These are phyloP conservation scores for Coenobita brevimanus DNA, from an alignment of 1,140 invertebrate species.

Conservation along the genomic window DNA sequence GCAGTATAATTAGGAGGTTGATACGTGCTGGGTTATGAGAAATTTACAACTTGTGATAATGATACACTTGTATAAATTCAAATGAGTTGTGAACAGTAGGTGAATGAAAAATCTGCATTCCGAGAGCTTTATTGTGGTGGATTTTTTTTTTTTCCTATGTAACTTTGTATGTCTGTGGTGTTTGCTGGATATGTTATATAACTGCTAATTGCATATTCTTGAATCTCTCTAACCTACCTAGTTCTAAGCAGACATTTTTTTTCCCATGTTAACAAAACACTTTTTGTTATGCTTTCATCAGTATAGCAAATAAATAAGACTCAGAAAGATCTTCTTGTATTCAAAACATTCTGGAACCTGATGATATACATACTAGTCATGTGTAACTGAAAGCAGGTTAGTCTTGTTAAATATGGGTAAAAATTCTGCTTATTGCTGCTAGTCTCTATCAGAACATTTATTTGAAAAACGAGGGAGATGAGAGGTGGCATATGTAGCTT, in stretches of 20 bases:
- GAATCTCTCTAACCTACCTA: slow-evolving; percentile 45
- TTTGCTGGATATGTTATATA: slow-evolving; percentile 36
- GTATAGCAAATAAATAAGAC: no score
- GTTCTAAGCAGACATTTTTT: slow-evolving; percentile 46
- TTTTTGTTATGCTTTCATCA: not conserved
- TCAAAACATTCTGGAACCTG: no score
- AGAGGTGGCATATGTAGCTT: slow-evolving; percentile 27
- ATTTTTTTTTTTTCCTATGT: slow-evolving; percentile 25
- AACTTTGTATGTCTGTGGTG: slow-evolving; percentile 17
- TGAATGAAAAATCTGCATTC: slow-evolving; percentile 5
- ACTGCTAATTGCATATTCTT: slow-evolving; percentile 27
- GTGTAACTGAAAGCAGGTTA: not conserved
- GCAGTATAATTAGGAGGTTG: no score
- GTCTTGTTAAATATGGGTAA: slow-evolving; percentile 53
- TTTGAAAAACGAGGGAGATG: slow-evolving; percentile 2
- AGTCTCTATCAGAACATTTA: slow-evolving; percentile 38
- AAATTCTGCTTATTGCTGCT: slow-evolving; percentile 52
- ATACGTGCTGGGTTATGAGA: no score
- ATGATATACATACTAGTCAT: no score
- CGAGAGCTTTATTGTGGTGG: slow-evolving; percentile 31
- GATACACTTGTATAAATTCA: no score
- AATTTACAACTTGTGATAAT: no score
- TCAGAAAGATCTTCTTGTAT: no score
- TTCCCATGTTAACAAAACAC: slow-evolving; percentile 34
- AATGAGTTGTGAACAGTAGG: no score